These are phyloP conservation scores for Saccostrea echinata DNA, from an alignment of 1,140 invertebrate species.

Conservation along the genomic window DNA sequence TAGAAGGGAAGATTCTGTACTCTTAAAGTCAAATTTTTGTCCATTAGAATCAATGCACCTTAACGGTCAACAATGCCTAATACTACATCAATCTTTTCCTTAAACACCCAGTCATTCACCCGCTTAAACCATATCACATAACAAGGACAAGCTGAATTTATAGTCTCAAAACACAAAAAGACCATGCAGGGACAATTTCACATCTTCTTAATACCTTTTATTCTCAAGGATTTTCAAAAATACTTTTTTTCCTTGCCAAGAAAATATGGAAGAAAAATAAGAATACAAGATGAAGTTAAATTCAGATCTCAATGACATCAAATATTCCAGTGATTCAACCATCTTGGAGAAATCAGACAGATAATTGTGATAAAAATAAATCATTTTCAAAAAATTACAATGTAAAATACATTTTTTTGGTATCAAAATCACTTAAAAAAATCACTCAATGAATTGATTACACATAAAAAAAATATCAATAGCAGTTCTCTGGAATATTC, in stretches of 20 bases:
- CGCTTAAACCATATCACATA: not conserved
- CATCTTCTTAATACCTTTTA: slow-evolving; percentile 2
- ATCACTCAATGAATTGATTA: too few relatives aligned
- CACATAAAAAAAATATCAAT: too few relatives aligned
- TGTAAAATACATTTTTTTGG: not conserved
- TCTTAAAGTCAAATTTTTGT: not conserved
- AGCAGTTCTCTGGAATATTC: too few relatives aligned
- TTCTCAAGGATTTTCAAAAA: not conserved
- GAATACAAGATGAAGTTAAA: not conserved
- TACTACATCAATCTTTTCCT: not conserved
- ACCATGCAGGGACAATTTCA: not conserved
- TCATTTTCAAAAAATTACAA: not conserved
- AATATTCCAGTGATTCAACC: not conserved
- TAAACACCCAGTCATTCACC: not conserved
- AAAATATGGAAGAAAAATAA: not conserved
- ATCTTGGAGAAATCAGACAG: not conserved
- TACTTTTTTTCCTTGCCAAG: not conserved
- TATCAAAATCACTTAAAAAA: too few relatives aligned
- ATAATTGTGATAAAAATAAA: not conserved
- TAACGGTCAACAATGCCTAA: not conserved
- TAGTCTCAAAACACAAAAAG: not conserved
- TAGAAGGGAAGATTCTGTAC: not conserved
- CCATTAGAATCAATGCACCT: not conserved
- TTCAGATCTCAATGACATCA: not conserved
- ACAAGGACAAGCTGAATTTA: not conserved